Conservation (phyloP, 2,888 invertebrate genomes). For the Tachina fera region DNA sequence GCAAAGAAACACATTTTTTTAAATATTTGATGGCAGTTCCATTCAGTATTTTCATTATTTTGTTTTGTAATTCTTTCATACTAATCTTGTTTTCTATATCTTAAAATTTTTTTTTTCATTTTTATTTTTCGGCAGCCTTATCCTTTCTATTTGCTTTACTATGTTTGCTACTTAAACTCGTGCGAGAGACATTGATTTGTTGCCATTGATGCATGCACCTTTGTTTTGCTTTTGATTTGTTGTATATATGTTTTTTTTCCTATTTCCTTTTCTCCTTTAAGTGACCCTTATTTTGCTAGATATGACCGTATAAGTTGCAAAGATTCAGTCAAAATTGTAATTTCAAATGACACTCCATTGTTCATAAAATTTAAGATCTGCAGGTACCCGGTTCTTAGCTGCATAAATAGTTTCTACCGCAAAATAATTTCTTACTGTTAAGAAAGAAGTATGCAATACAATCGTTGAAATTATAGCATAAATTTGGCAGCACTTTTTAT, state of each 20-base stretch:
- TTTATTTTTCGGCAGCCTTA: neutral
- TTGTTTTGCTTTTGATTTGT: conserved; percentile 18
- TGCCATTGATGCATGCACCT: conserved; percentile 58
- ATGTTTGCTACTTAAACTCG: conserved; percentile 49
- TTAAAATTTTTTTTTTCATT: neutral
- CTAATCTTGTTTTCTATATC: neutral
- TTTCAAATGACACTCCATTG: too few relatives aligned
- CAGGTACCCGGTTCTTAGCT: too few relatives aligned
- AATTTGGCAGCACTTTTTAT: too few relatives aligned
- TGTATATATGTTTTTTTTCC: conserved; percentile 24
- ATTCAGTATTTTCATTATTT: neutral
- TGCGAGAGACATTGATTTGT: conserved; percentile 54
- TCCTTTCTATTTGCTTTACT: conserved; percentile 24
- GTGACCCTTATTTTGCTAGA: neutral
- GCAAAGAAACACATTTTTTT: too few relatives aligned
- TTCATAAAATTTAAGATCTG: too few relatives aligned
- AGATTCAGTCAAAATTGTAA: conserved; percentile 3
- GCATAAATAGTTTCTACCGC: too few relatives aligned
- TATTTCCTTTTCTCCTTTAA: conserved; percentile 29
- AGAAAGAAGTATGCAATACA: too few relatives aligned
- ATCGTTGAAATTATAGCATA: too few relatives aligned
- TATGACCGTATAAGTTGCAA: neutral
- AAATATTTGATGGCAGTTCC: neutral
- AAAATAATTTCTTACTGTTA: too few relatives aligned
- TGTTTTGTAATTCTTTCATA: neutral